Evolutionary conservation across 2,888 invertebrate species (phyloP), one percentile per base, ranked within the genome.

Genomic region (Miltochrista miniata): DNA sequence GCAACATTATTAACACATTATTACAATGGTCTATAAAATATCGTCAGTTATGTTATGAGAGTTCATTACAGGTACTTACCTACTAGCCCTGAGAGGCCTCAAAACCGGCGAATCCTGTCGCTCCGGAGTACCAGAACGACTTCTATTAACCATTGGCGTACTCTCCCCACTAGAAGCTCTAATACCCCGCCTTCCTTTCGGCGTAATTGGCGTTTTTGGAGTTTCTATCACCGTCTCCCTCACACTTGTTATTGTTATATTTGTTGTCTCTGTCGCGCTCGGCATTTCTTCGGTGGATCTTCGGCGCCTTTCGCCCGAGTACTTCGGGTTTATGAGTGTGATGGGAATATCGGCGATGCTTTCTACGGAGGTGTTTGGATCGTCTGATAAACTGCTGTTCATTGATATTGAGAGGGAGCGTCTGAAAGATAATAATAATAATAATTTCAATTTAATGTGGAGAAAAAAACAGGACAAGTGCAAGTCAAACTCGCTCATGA

Each of bases 331-430:
- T 47, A 90, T 78, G 0, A 90, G 73, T 0, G 89, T 90, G 4
- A 90, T 59, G 0, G 91, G 87, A 3, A 90, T 86, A 53, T 91
- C 91, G 0, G 90, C 91, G 40, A 91, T 89, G 58, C 90, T 90
- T 41, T 91, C 91, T 50, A 90, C 74, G 0, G 90, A 88, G 0
- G 83, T 81, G 68, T 86, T 90, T 0, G 87, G 88, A 34, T 91
- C 90, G 5, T 90, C 90, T 0, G 89, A 87, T 1, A 90, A 72
- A 45, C 90, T 90, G 65, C 90, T 90, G 64, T 90, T 90, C 0
- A 79, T 81, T 2, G 90, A 90, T 71, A 88, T 76, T 11, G 90
- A 90, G 8, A 87, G 71, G 0, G 89, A 85, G 9, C 72, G 78
- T 42, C 90, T 89, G 75, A 12, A 11, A 24, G 3, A 34, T 15